These are phyloP conservation scores for Ophioderma brevispina DNA, from an alignment of 35 echinoderm and acorn worm species.

Conservation along the genomic window DNA sequence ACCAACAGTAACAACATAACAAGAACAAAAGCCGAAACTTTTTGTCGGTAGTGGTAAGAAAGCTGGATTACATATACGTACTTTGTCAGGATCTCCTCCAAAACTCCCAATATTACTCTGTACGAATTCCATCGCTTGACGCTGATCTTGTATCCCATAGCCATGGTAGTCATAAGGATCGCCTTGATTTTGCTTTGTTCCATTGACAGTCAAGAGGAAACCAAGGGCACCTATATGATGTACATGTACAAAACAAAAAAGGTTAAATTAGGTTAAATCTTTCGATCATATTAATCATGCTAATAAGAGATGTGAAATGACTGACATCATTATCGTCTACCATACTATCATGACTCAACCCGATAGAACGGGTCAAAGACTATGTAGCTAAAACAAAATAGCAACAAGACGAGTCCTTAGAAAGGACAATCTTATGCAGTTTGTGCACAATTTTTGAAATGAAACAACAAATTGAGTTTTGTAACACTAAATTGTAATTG, in stretches of 20 bases:
- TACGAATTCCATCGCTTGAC: constrained; percentile 15
- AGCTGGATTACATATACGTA: too few relatives aligned
- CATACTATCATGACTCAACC: not conserved
- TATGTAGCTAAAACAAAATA: too few relatives aligned
- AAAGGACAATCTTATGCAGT: too few relatives aligned
- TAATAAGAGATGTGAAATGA: not conserved
- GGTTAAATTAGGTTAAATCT: not conserved
- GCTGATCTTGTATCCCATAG: constrained; percentile 34
- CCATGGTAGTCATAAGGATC: not conserved
- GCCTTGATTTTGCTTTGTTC: not conserved
- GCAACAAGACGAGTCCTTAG: too few relatives aligned
- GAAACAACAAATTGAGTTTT: too few relatives aligned
- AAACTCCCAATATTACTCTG: constrained; percentile 28
- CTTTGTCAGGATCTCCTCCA: constrained; percentile 37
- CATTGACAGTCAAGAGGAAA: not conserved
- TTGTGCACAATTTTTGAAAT: too few relatives aligned
- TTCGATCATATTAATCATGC: not conserved
- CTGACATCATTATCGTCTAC: not conserved
- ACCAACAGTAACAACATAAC: too few relatives aligned
- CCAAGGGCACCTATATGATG: not conserved
- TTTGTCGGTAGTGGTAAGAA: too few relatives aligned
- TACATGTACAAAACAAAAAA: too few relatives aligned
- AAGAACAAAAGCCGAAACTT: too few relatives aligned
- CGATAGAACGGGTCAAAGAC: not conserved
- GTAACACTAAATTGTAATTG: too few relatives aligned